A percentile compares a stretch with the other conserved stretches of the same genome.
Conservation (phyloP, 2,113 vertebrate species). For the Pomatorhinus ruficollis region DNA sequence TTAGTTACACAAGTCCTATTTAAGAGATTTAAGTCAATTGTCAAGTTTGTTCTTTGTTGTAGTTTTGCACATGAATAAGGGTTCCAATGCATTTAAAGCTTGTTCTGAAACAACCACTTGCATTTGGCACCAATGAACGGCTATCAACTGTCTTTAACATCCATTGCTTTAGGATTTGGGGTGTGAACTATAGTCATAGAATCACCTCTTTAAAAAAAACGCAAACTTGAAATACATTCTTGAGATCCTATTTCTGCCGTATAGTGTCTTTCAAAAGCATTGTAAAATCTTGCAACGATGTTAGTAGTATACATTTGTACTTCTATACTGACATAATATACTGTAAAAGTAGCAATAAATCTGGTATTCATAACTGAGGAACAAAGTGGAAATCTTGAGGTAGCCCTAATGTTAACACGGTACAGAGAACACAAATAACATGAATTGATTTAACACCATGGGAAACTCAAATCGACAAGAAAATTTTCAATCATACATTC, state of each 20-base stretch:
- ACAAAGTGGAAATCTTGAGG: slow-evolving; percentile 14
- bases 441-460: slow-evolving; percentile 18
- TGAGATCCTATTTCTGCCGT: not conserved
- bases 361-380: not conserved
- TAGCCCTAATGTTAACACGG: not conserved
- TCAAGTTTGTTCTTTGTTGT: not conserved
- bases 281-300: not conserved
- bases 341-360: not conserved
- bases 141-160: not conserved
- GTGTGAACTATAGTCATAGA: not conserved
- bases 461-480: slow-evolving; percentile 9
- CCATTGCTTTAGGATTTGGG: not conserved
- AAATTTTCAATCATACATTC: not conserved
- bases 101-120: not conserved
- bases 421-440: slow-evolving; percentile 19
- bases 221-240: not conserved
- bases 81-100: not conserved
- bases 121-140: not conserved
- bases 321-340: not conserved
- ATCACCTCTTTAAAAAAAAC: not conserved
- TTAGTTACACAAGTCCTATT: not conserved
- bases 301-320: not conserved
- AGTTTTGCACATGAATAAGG: not conserved
- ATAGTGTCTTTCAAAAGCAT: not conserved
- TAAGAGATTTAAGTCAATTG: not conserved